Conservation (phyloP, 2,797 vertebrate genomes). For the Acrossocheilus fasciatus region DNA sequence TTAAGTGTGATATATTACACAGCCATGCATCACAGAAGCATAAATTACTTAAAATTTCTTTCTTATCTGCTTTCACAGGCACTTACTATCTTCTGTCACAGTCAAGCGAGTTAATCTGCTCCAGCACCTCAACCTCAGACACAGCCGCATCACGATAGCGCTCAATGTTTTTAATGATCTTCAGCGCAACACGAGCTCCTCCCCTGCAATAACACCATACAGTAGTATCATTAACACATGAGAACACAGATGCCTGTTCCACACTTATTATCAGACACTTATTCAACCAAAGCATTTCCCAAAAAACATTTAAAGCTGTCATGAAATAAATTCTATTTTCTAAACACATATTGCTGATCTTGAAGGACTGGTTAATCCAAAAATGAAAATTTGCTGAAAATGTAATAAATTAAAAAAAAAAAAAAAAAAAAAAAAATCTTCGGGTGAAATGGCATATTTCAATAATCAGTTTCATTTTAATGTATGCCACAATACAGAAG, state of each 20-base stretch:
- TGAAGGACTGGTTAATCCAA: neutral
- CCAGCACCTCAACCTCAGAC: conserved; percentile 91
- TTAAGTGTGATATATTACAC: neutral
- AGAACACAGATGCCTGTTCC: neutral
- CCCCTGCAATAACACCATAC: conserved; percentile 66
- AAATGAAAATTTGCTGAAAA: neutral
- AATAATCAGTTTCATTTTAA: neutral
- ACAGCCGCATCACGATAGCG: conserved; percentile 88
- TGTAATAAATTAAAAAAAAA: no score
- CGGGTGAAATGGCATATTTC: neutral
- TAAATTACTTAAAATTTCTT: neutral
- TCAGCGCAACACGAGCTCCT: conserved; percentile 86
- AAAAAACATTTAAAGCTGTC: neutral
- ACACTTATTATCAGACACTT: neutral
- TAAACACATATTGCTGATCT: neutral
- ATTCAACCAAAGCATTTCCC: neutral
- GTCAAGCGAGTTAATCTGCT: conserved; percentile 89
- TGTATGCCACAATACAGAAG: neutral
- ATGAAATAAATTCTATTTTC: neutral
- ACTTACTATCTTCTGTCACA: conserved; percentile 89
- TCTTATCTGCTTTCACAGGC: conserved; percentile 21
- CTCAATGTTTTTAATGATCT: conserved; percentile 92
- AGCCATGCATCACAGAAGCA: neutral
- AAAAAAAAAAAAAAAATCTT: neutral
- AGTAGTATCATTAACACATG: neutral